Conservation (phyloP, 2,888 invertebrate genomes). For the Monochamus alternatus region DNA sequence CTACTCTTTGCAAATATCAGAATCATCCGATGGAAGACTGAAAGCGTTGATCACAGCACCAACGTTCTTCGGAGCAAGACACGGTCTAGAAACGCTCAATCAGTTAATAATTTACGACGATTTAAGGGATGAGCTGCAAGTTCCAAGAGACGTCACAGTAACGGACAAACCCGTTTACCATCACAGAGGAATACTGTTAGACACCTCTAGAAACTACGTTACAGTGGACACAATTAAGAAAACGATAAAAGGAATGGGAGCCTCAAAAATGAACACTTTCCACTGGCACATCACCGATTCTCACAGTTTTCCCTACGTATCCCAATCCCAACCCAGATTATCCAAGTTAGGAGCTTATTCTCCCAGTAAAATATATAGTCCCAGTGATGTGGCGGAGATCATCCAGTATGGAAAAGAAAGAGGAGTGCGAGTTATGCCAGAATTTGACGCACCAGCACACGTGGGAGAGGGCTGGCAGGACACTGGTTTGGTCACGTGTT, state of each 20-base stretch:
- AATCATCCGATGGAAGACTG: conserved; percentile 70
- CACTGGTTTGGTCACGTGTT: conserved; percentile 78
- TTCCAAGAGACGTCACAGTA: conserved; percentile 77
- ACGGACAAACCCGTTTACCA: conserved; percentile 88
- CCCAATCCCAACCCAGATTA: conserved; percentile 81
- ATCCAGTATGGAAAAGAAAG: conserved; percentile 65
- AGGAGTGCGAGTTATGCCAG: conserved; percentile 91
- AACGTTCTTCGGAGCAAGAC: conserved; percentile 79
- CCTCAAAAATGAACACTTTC: conserved; percentile 92
- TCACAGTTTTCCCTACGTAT: conserved; percentile 93
- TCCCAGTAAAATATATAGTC: conserved; percentile 79
- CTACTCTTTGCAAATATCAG: conserved; percentile 71
- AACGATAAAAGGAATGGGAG: conserved; percentile 91
- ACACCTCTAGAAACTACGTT: conserved; percentile 92
- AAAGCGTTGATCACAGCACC: conserved; percentile 74
- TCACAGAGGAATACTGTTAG: conserved; percentile 83
- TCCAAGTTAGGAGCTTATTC: conserved; percentile 86
- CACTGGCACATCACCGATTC: conserved; percentile 97
- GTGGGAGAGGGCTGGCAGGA: conserved; percentile 91
- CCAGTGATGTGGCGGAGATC: conserved; percentile 58
- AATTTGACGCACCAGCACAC: conserved; percentile 94
- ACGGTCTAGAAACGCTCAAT: conserved; percentile 80
- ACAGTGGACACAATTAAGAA: conserved; percentile 80
- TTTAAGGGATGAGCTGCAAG: conserved; percentile 75
- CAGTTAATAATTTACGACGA: conserved; percentile 82